Conservation (phyloP, 2,888 invertebrate genomes). For the Drosophila affinis region DNA sequence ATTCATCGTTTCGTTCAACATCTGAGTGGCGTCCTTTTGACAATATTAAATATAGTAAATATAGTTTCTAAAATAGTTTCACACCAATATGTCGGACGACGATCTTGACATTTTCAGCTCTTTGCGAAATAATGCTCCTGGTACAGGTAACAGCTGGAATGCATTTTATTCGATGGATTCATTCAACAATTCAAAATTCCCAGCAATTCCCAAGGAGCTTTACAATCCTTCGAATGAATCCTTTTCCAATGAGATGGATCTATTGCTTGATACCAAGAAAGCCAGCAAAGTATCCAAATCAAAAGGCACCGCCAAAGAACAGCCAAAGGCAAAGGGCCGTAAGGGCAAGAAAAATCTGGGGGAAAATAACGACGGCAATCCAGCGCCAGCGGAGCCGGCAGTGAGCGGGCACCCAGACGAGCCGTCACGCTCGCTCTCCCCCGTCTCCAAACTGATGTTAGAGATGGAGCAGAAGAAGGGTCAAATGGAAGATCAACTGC, state of each 20-base stretch:
- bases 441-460: constrained; percentile 54
- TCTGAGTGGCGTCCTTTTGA: not conserved
- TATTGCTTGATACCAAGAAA: constrained; percentile 46
- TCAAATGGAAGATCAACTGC: not conserved
- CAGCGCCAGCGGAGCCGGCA: not conserved
- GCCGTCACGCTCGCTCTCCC: constrained; percentile 36
- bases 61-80: constrained; percentile 10
- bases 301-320: constrained; percentile 11
- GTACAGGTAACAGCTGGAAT: constrained; percentile 26
- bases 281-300: not conserved
- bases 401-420: not conserved
- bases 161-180: not conserved
- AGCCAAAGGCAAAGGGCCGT: constrained; percentile 1
- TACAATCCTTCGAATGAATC: constrained; percentile 21
- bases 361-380: not conserved
- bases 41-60: not conserved
- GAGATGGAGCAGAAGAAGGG: constrained; percentile 47
- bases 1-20: not conserved
- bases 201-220: constrained; percentile 26
- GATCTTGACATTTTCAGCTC: constrained; percentile 61
- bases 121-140: constrained; percentile 11
- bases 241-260: constrained; percentile 45
- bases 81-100: constrained; percentile 57
- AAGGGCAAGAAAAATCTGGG: not conserved
- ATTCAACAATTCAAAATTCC: not conserved